Percentiles rank a stretch among this genome's conserved stretches.
Evolutionary conservation across 2,113 vertebrate species (phyloP).

Genomic region (Saccopteryx bilineata): DNA sequence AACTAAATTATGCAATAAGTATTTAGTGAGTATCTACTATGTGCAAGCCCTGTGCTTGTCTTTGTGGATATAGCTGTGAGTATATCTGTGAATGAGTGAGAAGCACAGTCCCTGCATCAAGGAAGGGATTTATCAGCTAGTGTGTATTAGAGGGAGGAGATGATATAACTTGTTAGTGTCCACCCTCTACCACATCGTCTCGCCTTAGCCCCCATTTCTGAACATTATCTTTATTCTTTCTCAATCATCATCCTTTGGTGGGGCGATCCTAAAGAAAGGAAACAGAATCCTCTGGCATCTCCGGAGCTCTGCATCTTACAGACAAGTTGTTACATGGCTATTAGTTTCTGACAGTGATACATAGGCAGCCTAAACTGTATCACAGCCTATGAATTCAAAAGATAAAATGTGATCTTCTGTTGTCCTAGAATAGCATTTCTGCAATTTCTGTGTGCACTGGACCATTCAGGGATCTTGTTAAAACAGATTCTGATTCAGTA

Average conservation of each 20-base stretch:
- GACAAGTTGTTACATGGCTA: too few relatives aligned
- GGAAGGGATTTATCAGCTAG: too few relatives aligned
- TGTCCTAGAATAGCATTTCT: not conserved
- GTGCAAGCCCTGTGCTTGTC: not conserved
- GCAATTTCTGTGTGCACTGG: not conserved
- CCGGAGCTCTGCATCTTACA: not conserved
- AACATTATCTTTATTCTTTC: not conserved
- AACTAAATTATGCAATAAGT: not conserved
- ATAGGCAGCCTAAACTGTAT: too few relatives aligned
- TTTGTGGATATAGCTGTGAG: too few relatives aligned
- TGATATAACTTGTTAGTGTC: too few relatives aligned
- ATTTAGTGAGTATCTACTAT: not conserved
- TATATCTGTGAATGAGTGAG: too few relatives aligned
- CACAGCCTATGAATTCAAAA: not conserved
- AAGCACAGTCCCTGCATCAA: accelerated
- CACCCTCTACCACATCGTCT: accelerated
- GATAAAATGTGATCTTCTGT: not conserved
- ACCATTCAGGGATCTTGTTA: not conserved
- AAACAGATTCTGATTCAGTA: not conserved
- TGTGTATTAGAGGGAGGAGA: too few relatives aligned
- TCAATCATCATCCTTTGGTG: not conserved
- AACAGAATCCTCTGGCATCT: not conserved
- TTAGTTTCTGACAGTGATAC: not conserved
- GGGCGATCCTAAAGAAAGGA: not conserved
- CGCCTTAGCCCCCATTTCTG: not conserved